Evolutionary conservation across 2,113 vertebrate species (phyloP).

Genomic region (Myotis brandtii): DNA sequence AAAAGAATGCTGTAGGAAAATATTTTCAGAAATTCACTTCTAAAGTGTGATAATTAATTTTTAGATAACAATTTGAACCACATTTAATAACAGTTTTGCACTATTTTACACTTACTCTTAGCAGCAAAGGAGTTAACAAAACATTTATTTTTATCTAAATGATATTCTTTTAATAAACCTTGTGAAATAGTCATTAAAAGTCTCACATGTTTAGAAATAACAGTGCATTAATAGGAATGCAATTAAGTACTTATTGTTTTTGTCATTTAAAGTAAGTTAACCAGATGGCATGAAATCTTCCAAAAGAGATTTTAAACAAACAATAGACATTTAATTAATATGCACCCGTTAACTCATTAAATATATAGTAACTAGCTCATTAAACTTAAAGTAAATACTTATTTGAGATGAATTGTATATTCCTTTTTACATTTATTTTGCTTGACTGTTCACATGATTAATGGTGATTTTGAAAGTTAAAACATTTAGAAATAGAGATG

Average conservation of each 20-base stretch:
- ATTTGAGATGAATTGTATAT: slow-evolving; percentile 45
- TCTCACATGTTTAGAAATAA: slow-evolving; percentile 75
- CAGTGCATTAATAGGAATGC: slow-evolving; percentile 81
- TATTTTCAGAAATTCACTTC: slow-evolving; percentile 25
- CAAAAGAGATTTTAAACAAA: slow-evolving; percentile 79
- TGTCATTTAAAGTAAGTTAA: slow-evolving; percentile 84
- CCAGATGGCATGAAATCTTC: slow-evolving; percentile 77
- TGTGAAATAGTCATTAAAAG: slow-evolving; percentile 81
- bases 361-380: slow-evolving; percentile 78
- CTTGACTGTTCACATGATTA: neutral
- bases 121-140: slow-evolving; percentile 70
- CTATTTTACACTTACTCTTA: slow-evolving; percentile 12
- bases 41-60: slow-evolving; percentile 46
- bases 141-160: slow-evolving; percentile 76
- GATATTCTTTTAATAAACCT: slow-evolving; percentile 74
- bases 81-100: neutral
- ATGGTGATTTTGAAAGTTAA: neutral
- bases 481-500: neutral
- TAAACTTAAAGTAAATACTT: slow-evolving; percentile 83
- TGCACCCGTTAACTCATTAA: slow-evolving; percentile 81
- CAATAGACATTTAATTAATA: slow-evolving; percentile 84
- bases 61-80: slow-evolving; percentile 27
- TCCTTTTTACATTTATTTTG: slow-evolving; percentile 32
- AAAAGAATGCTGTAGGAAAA: neutral
- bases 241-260: slow-evolving; percentile 83